These are phyloP conservation scores for Chascanopsetta lugubris DNA, from an alignment of 2,113 vertebrate species.

Conservation along the genomic window DNA sequence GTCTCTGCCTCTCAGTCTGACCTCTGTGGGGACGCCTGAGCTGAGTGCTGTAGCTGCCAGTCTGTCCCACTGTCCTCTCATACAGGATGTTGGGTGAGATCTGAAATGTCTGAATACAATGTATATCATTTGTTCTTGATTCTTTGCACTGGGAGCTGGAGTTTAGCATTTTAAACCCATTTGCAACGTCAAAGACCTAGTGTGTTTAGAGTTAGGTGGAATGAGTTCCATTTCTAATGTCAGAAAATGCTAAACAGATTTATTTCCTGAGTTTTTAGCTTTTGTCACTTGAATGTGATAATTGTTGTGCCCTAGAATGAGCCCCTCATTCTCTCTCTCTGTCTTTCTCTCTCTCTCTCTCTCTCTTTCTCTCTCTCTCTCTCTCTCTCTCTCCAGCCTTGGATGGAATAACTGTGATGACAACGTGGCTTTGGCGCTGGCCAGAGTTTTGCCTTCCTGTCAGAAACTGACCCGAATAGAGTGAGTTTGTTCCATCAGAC, in stretches of 20 bases:
- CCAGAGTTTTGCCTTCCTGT: constrained; percentile 80
- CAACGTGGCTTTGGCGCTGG: constrained; percentile 78
- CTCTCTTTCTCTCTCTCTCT: neutral
- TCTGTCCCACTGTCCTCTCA: constrained; percentile 78
- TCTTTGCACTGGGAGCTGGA: too few relatives aligned
- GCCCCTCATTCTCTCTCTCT: too few relatives aligned
- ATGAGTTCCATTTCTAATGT: too few relatives aligned
- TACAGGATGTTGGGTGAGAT: constrained; percentile 89
- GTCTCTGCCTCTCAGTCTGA: constrained; percentile 65
- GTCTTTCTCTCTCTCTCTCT: too few relatives aligned
- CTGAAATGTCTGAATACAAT: neutral
- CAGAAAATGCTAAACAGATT: too few relatives aligned
- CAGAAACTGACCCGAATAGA: constrained; percentile 82
- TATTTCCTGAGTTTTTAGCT: too few relatives aligned
- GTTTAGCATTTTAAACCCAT: too few relatives aligned
- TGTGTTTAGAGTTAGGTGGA: too few relatives aligned
- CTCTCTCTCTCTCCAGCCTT: constrained; percentile 73
- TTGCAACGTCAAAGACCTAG: too few relatives aligned
- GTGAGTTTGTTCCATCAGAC: constrained; percentile 74
- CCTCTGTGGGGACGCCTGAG: constrained; percentile 72
- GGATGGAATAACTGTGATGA: constrained; percentile 90
- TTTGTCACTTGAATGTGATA: too few relatives aligned
- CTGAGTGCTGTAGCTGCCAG: constrained; percentile 69
- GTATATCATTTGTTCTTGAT: too few relatives aligned
- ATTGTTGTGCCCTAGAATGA: too few relatives aligned